These are phyloP conservation scores for Leptocoma aspasia DNA, from an alignment of 2,113 vertebrate species.

Conservation along the genomic window DNA sequence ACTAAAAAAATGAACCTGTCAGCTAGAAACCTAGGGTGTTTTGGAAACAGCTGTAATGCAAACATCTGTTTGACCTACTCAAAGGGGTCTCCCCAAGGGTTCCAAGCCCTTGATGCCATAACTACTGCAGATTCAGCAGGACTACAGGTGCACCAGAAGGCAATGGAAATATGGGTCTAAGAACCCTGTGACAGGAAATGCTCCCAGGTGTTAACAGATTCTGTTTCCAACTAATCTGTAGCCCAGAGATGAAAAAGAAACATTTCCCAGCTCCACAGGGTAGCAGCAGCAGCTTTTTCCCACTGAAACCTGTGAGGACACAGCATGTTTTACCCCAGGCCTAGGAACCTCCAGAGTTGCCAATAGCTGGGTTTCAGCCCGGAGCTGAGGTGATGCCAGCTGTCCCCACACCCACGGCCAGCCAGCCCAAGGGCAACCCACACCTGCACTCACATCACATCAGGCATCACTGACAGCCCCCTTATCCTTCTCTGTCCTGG, in stretches of 20 bases:
- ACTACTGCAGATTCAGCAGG: not conserved
- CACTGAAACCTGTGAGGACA: not conserved
- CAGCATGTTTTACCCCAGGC: not conserved
- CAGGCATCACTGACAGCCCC: not conserved
- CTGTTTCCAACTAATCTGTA: not conserved
- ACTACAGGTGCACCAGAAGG: not conserved
- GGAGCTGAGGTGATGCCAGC: not conserved
- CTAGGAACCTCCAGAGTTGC: not conserved
- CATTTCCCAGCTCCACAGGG: not conserved
- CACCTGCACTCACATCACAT: not conserved
- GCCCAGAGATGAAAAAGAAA: not conserved
- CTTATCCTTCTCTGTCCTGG: not conserved
- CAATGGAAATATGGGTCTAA: not conserved
- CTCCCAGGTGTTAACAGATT: not conserved
- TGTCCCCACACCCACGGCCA: not conserved
- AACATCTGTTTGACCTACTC: not conserved
- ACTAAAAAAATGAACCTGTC: not conserved
- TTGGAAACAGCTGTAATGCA: not conserved
- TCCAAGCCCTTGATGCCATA: not conserved
- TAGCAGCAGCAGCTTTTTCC: not conserved
- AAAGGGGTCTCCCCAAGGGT: not conserved
- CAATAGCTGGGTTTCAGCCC: not conserved
- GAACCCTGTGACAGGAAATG: not conserved
- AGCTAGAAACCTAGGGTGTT: not conserved
- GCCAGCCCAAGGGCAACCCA: fast-evolving